phyloP scores from a whole-genome alignment of 2,888 invertebrate genomes.

The Tipula helvola region DNA sequence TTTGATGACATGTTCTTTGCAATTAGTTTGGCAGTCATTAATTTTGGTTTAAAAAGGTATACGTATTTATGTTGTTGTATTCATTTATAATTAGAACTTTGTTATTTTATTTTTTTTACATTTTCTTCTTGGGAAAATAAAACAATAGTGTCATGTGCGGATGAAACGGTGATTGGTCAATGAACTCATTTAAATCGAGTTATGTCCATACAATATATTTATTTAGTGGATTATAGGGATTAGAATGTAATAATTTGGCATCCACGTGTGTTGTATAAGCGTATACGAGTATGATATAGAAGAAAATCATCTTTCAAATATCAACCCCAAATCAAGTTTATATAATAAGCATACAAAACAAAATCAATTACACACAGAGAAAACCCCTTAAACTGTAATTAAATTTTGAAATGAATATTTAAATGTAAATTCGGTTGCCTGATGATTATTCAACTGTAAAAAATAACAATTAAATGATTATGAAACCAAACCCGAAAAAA shows the following conservation, averaged over 20 bases:
- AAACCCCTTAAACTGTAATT: not conserved
- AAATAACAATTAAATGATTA: not conserved
- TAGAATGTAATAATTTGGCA: not conserved
- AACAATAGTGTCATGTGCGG: not conserved
- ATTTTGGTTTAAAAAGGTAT: not conserved
- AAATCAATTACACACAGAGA: not conserved
- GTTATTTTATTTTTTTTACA: not conserved
- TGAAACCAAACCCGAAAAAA: not conserved
- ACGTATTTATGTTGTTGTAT: not conserved
- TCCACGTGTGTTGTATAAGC: not conserved
- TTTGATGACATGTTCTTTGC: not conserved
- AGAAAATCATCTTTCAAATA: not conserved
- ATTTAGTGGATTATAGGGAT: not conserved
- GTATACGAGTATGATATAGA: not conserved
- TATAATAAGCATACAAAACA: not conserved
- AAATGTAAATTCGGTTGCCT: not conserved
- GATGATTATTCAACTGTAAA: not conserved
- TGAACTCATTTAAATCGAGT: not conserved
- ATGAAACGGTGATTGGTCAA: not conserved
- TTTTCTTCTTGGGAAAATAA: not conserved
- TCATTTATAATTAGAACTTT: not conserved
- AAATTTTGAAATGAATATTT: not conserved
- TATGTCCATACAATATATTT: not conserved
- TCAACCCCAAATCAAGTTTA: not conserved
- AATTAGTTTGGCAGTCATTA: not conserved